A percentile compares a stretch with the other conserved stretches of the same genome.
Conservation (phyloP, 2,797 vertebrate genomes). For the Aldrovandia affinis region DNA sequence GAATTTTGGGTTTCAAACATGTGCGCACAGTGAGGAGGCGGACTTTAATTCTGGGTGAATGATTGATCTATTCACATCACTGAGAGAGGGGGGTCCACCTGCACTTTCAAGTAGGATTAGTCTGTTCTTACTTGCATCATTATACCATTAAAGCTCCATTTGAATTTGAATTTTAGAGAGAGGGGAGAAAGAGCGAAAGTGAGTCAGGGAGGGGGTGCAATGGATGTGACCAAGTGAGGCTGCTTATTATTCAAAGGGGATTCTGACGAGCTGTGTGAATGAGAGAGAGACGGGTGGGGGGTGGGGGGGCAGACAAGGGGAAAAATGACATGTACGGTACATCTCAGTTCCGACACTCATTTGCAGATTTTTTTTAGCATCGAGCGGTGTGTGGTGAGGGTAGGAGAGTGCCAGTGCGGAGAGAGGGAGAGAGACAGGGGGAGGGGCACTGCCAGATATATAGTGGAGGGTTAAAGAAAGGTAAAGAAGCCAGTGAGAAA, state of each 20-base stretch:
- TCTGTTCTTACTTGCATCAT: neutral
- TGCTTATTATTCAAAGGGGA: neutral
- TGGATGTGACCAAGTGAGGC: neutral
- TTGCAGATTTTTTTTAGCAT: neutral
- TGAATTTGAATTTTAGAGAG: neutral
- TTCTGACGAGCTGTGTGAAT: neutral
- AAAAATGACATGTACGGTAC: neutral
- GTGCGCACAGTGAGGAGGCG: no score
- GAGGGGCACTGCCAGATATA: conserved; percentile 48
- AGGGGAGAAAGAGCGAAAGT: neutral
- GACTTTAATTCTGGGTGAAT: neutral
- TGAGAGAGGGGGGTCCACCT: neutral
- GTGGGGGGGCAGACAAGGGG: neutral
- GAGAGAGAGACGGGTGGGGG: neutral
- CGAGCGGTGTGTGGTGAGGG: neutral
- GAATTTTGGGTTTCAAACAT: no score
- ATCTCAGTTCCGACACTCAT: neutral
- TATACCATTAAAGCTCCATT: neutral
- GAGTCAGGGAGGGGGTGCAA: neutral
- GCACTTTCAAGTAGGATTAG: neutral
- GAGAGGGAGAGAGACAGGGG: conserved; percentile 40
- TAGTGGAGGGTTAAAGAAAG: conserved; percentile 39
- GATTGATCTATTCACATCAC: neutral
- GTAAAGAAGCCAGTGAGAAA: conserved; percentile 33
- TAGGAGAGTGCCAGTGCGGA: neutral